Percentiles rank a stretch among this genome's conserved stretches.
Conservation (phyloP, 2,797 vertebrate species). For the Champsocephalus gunnari region DNA sequence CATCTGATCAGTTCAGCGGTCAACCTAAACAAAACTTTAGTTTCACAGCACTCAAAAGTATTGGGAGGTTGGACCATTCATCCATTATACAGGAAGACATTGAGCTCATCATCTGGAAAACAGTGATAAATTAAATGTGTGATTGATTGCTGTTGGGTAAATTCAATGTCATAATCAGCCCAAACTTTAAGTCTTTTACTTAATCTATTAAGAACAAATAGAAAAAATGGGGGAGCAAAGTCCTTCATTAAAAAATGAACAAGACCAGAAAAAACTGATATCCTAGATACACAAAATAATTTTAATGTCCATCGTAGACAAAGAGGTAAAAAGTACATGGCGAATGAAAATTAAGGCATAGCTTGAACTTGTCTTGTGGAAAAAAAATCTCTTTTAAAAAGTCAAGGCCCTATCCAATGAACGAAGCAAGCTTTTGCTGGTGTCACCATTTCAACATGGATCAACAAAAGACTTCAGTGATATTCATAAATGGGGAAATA, state of each 20-base stretch:
- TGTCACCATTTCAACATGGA: slow-evolving; percentile 22
- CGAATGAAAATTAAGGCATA: slow-evolving; percentile 50
- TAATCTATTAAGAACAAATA: neutral
- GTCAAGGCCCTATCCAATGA: neutral
- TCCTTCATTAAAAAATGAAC: slow-evolving; percentile 35
- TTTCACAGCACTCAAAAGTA: slow-evolving; percentile 20
- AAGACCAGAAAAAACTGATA: neutral
- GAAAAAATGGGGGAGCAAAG: neutral
- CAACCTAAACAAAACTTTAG: slow-evolving; percentile 9
- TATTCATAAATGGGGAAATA: slow-evolving; percentile 1
- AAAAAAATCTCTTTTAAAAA: neutral
- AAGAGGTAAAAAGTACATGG: slow-evolving; percentile 16
- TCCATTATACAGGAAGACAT: slow-evolving; percentile 16
- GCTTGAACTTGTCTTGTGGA: slow-evolving; percentile 12
- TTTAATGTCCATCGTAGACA: neutral
- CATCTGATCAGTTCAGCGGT: slow-evolving; percentile 3
- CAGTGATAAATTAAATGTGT: slow-evolving; percentile 25
- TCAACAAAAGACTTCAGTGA: slow-evolving; percentile 13
- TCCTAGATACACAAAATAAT: slow-evolving; percentile 22
- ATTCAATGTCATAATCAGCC: neutral
- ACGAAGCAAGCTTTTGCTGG: neutral
- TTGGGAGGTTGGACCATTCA: neutral
- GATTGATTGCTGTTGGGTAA: neutral
- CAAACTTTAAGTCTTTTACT: neutral
- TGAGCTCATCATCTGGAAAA: slow-evolving; percentile 20